Percentiles rank a stretch among this genome's conserved stretches.
phyloP scores from a whole-genome alignment of 2,888 invertebrate genomes.

The Cephus spinipes region DNA sequence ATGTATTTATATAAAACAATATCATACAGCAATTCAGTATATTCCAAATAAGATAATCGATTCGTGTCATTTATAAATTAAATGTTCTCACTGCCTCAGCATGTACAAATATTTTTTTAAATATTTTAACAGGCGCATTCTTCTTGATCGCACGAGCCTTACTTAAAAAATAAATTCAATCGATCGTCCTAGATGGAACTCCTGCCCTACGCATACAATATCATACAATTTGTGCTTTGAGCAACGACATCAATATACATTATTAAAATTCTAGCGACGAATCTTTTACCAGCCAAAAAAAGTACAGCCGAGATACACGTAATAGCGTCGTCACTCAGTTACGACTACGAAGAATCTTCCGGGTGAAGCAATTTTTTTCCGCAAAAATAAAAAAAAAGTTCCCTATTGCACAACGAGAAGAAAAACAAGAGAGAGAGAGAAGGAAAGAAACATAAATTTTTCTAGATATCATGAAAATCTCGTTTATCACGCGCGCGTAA shows the following conservation, averaged over 20 bases:
- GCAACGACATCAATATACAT: slow-evolving; percentile 9
- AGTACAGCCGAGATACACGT: background rate
- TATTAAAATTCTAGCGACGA: background rate
- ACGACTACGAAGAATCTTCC: background rate
- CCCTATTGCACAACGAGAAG: background rate
- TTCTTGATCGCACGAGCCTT: background rate
- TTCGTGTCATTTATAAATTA: background rate
- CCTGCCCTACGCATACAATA: background rate
- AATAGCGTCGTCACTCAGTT: background rate
- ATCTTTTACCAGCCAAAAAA: background rate
- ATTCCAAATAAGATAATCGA: background rate
- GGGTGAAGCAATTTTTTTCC: background rate
- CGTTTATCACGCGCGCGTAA: too few species aligned
- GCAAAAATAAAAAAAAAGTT: background rate
- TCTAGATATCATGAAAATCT: background rate
- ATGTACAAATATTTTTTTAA: background rate
- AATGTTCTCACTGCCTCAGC: background rate
- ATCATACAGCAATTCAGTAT: slow-evolving; percentile 16
- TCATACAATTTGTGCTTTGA: slow-evolving; percentile 13
- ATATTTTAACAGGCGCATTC: background rate
- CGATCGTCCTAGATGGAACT: too few species aligned
- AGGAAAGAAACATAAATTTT: background rate
- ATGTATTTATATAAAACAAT: slow-evolving; percentile 29
- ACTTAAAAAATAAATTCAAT: background rate
- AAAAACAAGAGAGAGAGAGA: background rate